Conservation (phyloP, 2,113 vertebrate species). For the Phylloscopus trochiloides region DNA sequence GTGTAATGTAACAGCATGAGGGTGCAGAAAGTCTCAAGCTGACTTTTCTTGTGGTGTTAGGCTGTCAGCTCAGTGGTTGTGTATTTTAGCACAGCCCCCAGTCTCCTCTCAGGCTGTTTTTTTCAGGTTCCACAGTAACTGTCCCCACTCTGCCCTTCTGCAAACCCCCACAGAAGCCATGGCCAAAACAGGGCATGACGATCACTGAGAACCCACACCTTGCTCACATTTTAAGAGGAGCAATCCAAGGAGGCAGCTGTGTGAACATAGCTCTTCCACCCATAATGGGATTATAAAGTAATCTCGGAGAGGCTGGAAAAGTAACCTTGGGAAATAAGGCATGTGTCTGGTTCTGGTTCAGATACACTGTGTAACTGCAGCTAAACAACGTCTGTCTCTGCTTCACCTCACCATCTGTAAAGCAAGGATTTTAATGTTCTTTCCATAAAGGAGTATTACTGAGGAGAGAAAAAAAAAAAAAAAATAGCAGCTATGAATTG, state of each 20-base stretch:
- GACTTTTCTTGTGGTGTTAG: neutral
- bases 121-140: fast-evolving
- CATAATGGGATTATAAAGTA: constrained; percentile 19
- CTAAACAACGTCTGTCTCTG: neutral
- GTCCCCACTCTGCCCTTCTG: neutral
- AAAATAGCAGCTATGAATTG: neutral
- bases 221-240: neutral
- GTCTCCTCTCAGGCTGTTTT: neutral
- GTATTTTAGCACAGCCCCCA: neutral
- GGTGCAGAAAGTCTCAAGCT: neutral
- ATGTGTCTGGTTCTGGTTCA: constrained; percentile 8
- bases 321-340: constrained; percentile 35
- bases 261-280: neutral
- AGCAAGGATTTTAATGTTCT: neutral
- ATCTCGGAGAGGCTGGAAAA: neutral
- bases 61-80: neutral
- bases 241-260: neutral
- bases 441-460: constrained; percentile 26
- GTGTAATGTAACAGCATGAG: neutral
- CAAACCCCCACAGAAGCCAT: neutral
- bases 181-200: neutral
- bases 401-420: constrained; percentile 41
- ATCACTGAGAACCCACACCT: neutral
- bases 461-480: neutral
- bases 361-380: neutral